A percentile compares a stretch with the other conserved stretches of the same genome.
Evolutionary conservation across 2,888 invertebrate species (phyloP).

Genomic region (Troides oblongomaculatus): DNA sequence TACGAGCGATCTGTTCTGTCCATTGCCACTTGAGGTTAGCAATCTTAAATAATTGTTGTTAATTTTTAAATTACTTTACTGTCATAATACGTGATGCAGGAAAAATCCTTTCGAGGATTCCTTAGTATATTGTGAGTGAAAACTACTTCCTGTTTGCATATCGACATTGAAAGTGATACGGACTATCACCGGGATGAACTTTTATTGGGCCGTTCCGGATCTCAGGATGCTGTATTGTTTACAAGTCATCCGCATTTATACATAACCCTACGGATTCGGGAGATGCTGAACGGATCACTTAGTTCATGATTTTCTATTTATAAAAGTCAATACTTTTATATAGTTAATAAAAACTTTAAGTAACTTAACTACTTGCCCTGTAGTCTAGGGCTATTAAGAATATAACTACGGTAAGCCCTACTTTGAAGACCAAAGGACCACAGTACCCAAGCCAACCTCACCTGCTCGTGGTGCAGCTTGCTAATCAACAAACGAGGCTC

Average conservation of each 20-base stretch:
- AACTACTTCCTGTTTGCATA: slow-evolving; percentile 22
- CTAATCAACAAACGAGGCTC: too few relatives aligned
- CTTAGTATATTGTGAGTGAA: neutral
- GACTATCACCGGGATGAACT: slow-evolving; percentile 40
- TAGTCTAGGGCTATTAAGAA: too few relatives aligned
- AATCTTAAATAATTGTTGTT: too few relatives aligned
- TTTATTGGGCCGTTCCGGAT: slow-evolving; percentile 35
- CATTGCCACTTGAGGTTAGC: too few relatives aligned
- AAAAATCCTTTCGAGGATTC: neutral
- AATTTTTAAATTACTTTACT: neutral
- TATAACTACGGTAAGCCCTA: too few relatives aligned
- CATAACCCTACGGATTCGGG: slow-evolving; percentile 5
- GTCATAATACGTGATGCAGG: too few relatives aligned
- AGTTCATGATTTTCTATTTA: slow-evolving; percentile 15
- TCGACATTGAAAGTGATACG: slow-evolving; percentile 36
- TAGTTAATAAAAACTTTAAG: too few relatives aligned
- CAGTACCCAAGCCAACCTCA: too few relatives aligned
- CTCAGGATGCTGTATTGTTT: slow-evolving; percentile 20
- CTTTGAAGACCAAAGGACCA: too few relatives aligned
- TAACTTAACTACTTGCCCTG: too few relatives aligned
- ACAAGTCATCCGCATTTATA: slow-evolving; percentile 15
- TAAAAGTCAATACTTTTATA: neutral
- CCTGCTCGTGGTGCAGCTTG: too few relatives aligned
- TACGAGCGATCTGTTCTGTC: too few relatives aligned
- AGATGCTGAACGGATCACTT: neutral